Percentiles rank a stretch among this genome's conserved stretches.
phyloP scores from a whole-genome alignment of 2,888 invertebrate genomes.

The Herminia tarsipennalis region DNA sequence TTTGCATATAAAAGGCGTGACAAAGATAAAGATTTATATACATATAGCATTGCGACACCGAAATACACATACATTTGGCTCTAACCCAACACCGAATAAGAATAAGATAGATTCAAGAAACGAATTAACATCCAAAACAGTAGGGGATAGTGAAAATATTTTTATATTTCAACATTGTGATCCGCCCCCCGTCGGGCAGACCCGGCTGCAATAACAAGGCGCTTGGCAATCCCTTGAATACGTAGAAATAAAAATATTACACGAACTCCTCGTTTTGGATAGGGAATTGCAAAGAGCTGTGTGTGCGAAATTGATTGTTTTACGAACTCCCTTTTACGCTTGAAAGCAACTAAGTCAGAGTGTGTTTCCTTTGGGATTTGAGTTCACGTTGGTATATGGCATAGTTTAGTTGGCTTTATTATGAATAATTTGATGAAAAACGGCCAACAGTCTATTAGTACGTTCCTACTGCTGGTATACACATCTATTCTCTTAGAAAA shows the following conservation, averaged over 20 bases:
- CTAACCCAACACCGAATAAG: slow-evolving; percentile 51
- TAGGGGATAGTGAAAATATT: slow-evolving; percentile 52
- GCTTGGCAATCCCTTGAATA: slow-evolving; percentile 65
- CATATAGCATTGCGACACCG: slow-evolving; percentile 20
- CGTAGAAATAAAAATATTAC: slow-evolving; percentile 65
- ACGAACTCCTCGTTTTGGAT: slow-evolving; percentile 48
- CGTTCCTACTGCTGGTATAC: too few species aligned
- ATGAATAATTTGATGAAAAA: too few species aligned
- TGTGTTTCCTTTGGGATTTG: too few species aligned
- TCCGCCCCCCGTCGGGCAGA: slow-evolving; percentile 42
- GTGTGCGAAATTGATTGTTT: background rate
- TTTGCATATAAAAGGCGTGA: too few species aligned
- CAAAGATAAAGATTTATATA: slow-evolving; percentile 35
- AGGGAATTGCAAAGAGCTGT: slow-evolving; percentile 38
- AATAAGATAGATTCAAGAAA: slow-evolving; percentile 61
- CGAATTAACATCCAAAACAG: slow-evolving; percentile 49
- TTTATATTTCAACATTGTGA: slow-evolving; percentile 57
- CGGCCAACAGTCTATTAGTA: too few species aligned
- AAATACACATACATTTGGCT: slow-evolving; percentile 44
- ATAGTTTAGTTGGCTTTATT: too few species aligned
- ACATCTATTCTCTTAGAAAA: too few species aligned
- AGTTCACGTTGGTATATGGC: too few species aligned
- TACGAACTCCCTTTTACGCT: too few species aligned
- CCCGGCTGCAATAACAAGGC: slow-evolving; percentile 59
- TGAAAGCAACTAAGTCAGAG: too few species aligned